Evolutionary conservation across 1,140 invertebrate genomes (phyloP).

Genomic region (Euwallacea fornicatus): DNA sequence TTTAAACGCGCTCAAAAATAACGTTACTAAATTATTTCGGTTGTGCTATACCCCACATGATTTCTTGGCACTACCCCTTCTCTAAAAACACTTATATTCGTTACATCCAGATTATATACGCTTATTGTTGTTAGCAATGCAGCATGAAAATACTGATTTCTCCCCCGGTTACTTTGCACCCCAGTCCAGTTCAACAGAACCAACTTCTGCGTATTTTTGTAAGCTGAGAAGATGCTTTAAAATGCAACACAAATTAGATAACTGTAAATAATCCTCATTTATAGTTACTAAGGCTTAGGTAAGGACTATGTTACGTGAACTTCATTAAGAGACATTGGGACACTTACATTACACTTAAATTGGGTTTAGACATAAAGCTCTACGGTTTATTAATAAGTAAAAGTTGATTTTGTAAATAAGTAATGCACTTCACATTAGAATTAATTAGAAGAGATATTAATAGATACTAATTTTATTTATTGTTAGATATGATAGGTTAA

Average conservation of each 20-base stretch:
- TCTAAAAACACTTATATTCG: too few relatives aligned
- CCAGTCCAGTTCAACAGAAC: not conserved
- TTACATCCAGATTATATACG: not conserved
- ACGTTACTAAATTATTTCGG: not conserved
- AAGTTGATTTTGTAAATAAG: constrained; percentile 18
- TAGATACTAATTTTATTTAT: not conserved
- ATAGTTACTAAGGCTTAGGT: not conserved
- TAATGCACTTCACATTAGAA: constrained; percentile 16
- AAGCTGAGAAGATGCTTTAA: constrained; percentile 35
- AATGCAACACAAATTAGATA: constrained; percentile 11
- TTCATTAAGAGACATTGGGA: not conserved
- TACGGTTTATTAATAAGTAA: constrained; percentile 34
- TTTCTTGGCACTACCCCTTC: too few relatives aligned
- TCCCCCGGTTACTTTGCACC: not conserved
- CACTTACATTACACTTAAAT: constrained; percentile 12
- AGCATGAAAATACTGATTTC: not conserved
- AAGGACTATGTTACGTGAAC: constrained; percentile 28
- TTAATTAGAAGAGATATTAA: constrained; percentile 9
- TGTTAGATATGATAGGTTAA: not conserved
- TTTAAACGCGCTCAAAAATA: not conserved
- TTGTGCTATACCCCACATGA: not conserved
- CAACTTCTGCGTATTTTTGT: constrained; percentile 4
- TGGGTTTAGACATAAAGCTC: constrained; percentile 40
- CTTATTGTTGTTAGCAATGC: not conserved
- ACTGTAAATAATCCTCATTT: constrained; percentile 30